A percentile compares a stretch with the other conserved stretches of the same genome.
Conservation (phyloP, 2,113 vertebrate genomes). For the Triplophysa tibetana region DNA sequence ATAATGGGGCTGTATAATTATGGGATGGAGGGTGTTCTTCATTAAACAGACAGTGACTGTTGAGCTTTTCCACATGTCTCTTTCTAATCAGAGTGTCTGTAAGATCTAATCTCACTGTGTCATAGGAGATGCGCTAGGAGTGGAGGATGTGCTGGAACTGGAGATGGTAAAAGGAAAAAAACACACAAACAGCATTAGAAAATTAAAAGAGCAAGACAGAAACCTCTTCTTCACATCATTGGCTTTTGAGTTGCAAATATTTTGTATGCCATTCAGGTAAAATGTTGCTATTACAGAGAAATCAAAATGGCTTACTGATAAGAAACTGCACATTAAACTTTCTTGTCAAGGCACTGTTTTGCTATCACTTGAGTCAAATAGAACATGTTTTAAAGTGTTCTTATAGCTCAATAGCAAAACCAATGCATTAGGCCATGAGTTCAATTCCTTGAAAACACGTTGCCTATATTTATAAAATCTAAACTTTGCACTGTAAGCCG, state of each 20-base stretch:
- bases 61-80: slow-evolving; percentile 42
- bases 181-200: background rate
- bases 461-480: too few species aligned
- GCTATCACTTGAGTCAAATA: too few species aligned
- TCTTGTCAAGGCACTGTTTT: too few species aligned
- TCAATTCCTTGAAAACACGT: too few species aligned
- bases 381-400: too few species aligned
- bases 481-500: too few species aligned
- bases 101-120: slow-evolving; percentile 20
- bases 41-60: slow-evolving; percentile 43
- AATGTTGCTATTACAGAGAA: too few species aligned
- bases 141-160: slow-evolving; percentile 54
- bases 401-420: too few species aligned
- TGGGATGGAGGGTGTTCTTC: slow-evolving; percentile 43
- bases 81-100: slow-evolving; percentile 47
- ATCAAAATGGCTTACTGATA: too few species aligned
- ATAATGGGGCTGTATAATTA: slow-evolving; percentile 53
- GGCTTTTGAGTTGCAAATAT: background rate
- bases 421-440: too few species aligned
- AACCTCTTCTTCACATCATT: background rate
- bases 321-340: too few species aligned
- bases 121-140: background rate
- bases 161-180: slow-evolving; percentile 56
- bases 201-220: background rate
- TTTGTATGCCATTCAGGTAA: too few species aligned